These are phyloP conservation scores for Rhabdornis inornatus DNA, from an alignment of 2,113 vertebrate genomes.

Conservation along the genomic window DNA sequence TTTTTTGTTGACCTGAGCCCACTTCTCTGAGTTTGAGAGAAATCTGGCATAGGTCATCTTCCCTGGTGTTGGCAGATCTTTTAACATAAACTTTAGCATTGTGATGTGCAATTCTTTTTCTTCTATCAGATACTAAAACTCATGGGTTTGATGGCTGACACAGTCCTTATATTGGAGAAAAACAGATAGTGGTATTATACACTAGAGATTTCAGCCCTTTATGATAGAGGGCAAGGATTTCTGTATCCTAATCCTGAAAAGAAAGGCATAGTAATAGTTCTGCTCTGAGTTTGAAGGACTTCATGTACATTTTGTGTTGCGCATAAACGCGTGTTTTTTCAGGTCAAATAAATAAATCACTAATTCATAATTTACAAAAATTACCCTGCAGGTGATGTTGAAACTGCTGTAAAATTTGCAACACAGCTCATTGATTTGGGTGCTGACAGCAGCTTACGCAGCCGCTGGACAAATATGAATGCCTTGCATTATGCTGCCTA, in stretches of 20 bases:
- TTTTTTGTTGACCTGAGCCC: neutral
- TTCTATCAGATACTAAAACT: neutral
- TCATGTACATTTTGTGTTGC: neutral
- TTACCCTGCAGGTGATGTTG: slow-evolving; percentile 84
- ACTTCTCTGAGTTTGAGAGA: neutral
- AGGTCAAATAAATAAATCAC: neutral
- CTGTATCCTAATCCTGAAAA: neutral
- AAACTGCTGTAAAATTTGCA: slow-evolving; percentile 87
- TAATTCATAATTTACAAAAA: neutral
- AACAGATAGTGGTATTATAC: neutral
- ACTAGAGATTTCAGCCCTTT: neutral
- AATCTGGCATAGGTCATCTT: neutral
- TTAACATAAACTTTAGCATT: neutral
- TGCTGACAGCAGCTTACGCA: slow-evolving; percentile 87
- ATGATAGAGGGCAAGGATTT: neutral
- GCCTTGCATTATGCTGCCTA: slow-evolving; percentile 97
- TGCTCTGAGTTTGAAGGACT: neutral
- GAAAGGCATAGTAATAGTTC: neutral
- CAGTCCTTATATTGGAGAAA: neutral
- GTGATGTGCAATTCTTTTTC: neutral
- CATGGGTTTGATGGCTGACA: neutral
- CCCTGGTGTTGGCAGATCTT: neutral
- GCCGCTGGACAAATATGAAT: slow-evolving; percentile 98
- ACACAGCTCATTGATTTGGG: slow-evolving; percentile 85
- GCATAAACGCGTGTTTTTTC: neutral